Conservation (phyloP, 2,113 vertebrate species). For the Nothoprocta pentlandii region DNA sequence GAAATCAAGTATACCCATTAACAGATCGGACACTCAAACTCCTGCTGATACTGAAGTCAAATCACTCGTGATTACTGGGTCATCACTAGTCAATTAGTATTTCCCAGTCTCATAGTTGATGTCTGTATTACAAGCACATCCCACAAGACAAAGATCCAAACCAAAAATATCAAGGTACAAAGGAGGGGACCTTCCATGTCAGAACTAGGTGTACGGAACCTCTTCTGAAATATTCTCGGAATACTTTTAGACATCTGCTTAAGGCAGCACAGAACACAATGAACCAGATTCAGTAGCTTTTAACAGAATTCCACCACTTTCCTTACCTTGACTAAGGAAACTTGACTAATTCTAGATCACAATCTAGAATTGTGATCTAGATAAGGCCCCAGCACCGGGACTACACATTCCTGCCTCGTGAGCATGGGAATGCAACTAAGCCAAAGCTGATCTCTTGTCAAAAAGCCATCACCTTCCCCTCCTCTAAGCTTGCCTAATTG, state of each 20-base stretch:
- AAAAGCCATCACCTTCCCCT: neutral
- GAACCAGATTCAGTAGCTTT: neutral
- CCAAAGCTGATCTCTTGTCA: neutral
- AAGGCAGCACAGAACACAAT: neutral
- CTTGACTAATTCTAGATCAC: too few species aligned
- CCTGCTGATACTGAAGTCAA: neutral
- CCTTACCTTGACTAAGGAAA: neutral
- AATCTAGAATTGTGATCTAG: too few species aligned
- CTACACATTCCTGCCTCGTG: fast-evolving
- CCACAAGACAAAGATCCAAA: neutral
- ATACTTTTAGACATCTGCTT: neutral
- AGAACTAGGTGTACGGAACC: neutral
- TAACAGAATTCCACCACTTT: neutral
- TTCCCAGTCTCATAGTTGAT: neutral
- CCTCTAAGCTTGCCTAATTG: neutral
- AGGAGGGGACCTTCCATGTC: fast-evolving
- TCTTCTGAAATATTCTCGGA: neutral
- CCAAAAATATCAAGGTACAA: neutral
- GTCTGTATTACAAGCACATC: neutral
- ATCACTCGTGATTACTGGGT: neutral
- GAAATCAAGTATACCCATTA: neutral
- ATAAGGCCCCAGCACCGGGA: neutral
- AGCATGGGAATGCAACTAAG: neutral
- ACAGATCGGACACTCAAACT: neutral
- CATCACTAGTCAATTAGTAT: neutral